Conservation (phyloP, 2,113 vertebrate genomes). For the Cheirogaleus medius region DNA sequence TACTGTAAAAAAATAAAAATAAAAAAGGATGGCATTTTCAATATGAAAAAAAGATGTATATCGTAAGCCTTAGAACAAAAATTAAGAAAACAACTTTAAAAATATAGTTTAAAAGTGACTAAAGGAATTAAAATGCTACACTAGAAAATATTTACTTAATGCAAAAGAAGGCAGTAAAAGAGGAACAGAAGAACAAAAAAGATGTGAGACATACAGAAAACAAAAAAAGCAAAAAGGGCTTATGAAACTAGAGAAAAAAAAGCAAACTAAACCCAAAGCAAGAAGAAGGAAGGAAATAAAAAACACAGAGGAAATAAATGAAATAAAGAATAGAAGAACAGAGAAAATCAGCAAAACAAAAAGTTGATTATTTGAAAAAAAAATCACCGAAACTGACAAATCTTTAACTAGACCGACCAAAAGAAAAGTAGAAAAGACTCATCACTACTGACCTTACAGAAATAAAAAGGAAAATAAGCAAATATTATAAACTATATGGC, state of each 20-base stretch:
- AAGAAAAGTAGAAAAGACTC: conserved; percentile 13
- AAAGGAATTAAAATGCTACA: neutral
- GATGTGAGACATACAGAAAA: neutral
- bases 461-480: neutral
- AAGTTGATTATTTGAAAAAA: neutral
- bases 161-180: neutral
- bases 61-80: neutral
- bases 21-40: too few relatives aligned
- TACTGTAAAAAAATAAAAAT: neutral
- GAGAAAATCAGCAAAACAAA: neutral
- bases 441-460: neutral
- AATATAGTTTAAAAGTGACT: conserved; percentile 18
- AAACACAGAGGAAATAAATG: neutral
- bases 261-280: neutral
- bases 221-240: neutral
- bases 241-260: neutral
- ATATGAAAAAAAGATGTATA: neutral
- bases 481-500: neutral
- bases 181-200: neutral
- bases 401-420: neutral
- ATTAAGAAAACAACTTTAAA: neutral
- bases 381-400: neutral
- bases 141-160: neutral
- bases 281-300: neutral
- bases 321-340: neutral